Base-by-base conservation (phyloP, 2,797 vertebrate genomes). In the Ceryle rudis region DNA sequence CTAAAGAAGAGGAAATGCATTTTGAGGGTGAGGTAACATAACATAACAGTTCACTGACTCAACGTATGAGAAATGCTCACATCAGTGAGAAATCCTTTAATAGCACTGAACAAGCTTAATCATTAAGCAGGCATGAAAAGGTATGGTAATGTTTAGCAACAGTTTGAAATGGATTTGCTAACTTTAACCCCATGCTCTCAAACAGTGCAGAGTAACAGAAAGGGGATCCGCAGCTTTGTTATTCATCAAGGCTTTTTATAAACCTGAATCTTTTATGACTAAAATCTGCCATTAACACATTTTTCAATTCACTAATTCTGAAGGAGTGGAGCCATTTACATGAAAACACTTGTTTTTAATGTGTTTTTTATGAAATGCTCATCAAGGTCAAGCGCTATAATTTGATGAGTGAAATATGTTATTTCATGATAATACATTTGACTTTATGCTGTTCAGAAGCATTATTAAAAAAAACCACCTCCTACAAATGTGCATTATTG, bases 231-330 rank as follows among this genome's bases (percentile, higher is more conserved):
- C 21, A 84, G 22, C 91, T 93, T 86, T 71, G 12, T 84, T 88
- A 89, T 81, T 95, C 64, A 79, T 70, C 49, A 73, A 73, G n/a
- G 37, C 42, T 69, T 93, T 86, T 87, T 79, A 60, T 22, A 83
- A 91, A 84, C 55, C 67, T 74, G 58, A 80, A 21, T 67, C 22
- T 78, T 90, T 89, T 80, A 72, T 73, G 8, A 81, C 72, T 81
- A 74, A 91, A 91, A 88, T 95, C 47, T 92, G 47, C 69, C 78
- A 89, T 88, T 92, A 95, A 79, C 7, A 85, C 35, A 55, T 86
- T 96, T 94, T 95, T 91, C 46, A 88, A 33, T 77, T 92, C 58
- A 74, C 47, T 62, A 39, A 82, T 91, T 89, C 79, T 86, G 75
- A 79, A 74, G 42, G 28, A 90, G 22, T 3, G 11, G 29, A 70